phyloP scores from a whole-genome alignment of 2,113 vertebrate species.

The Telmatochromis bifrenatus region DNA sequence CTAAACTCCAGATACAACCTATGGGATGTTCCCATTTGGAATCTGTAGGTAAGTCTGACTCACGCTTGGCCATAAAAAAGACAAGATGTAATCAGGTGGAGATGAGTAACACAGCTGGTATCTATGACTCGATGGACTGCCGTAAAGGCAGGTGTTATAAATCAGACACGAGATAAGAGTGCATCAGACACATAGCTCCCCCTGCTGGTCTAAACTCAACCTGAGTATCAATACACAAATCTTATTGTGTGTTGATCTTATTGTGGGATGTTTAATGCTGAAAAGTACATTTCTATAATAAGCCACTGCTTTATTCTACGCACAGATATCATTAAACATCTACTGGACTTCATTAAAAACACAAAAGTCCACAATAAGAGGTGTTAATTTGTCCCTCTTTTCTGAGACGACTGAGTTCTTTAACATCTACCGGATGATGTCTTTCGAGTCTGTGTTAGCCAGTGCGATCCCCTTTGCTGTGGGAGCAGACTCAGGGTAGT shows the following conservation, averaged over 20 bases:
- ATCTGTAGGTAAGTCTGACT: background rate
- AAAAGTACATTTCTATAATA: background rate
- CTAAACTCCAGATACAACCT: background rate
- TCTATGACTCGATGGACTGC: background rate
- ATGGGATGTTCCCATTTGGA: background rate
- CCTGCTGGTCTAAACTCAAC: conserved; percentile 20
- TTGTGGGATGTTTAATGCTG: background rate
- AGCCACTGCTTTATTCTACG: background rate
- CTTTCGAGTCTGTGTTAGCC: background rate
- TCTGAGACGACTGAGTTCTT: background rate
- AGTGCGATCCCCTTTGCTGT: background rate
- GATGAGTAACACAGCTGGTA: background rate
- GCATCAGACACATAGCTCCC: conserved; percentile 12
- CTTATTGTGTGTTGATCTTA: background rate
- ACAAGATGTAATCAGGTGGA: background rate
- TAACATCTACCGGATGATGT: background rate
- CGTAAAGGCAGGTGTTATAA: background rate
- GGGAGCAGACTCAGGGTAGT: background rate
- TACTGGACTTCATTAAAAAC: background rate
- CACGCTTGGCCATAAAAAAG: background rate
- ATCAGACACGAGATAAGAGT: background rate
- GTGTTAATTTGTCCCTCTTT: background rate
- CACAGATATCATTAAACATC: background rate
- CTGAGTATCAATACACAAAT: background rate
- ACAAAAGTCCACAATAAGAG: background rate